Evolutionary conservation across 1,140 invertebrate genomes (phyloP).

Genomic region (Dufourea novaeangliae): DNA sequence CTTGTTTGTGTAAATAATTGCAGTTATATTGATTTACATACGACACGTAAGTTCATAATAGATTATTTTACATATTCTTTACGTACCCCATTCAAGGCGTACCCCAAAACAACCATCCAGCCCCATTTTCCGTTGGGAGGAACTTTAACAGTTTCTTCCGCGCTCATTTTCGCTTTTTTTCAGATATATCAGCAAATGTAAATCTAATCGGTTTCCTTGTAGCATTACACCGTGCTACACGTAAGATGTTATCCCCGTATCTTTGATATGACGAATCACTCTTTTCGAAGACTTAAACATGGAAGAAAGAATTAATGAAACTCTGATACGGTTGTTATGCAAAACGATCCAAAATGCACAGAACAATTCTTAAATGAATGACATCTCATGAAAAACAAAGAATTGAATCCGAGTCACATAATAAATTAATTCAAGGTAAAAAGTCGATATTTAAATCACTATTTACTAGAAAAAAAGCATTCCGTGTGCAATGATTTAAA

Average conservation of each 20-base stretch:
- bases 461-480: too few species aligned
- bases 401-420: too few species aligned
- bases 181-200: background rate
- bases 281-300: background rate
- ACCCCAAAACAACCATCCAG: conserved; percentile 84
- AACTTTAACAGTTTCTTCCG: conserved; percentile 11
- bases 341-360: too few species aligned
- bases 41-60: background rate
- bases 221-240: background rate
- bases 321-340: too few species aligned
- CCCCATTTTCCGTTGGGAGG: conserved; percentile 86
- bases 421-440: too few species aligned
- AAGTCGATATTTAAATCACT: too few species aligned
- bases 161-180: background rate
- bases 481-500: too few species aligned
- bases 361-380: too few species aligned
- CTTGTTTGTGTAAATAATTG: too few species aligned
- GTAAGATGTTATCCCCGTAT: too few species aligned
- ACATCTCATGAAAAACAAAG: too few species aligned
- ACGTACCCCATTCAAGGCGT: conserved; percentile 85
- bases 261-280: background rate
- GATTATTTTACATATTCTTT: background rate
- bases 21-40: too few species aligned
- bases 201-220: background rate
- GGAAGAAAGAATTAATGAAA: background rate